These are phyloP conservation scores for Gallirallus australis DNA, from an alignment of 2,797 vertebrate genomes.

Conservation along the genomic window DNA sequence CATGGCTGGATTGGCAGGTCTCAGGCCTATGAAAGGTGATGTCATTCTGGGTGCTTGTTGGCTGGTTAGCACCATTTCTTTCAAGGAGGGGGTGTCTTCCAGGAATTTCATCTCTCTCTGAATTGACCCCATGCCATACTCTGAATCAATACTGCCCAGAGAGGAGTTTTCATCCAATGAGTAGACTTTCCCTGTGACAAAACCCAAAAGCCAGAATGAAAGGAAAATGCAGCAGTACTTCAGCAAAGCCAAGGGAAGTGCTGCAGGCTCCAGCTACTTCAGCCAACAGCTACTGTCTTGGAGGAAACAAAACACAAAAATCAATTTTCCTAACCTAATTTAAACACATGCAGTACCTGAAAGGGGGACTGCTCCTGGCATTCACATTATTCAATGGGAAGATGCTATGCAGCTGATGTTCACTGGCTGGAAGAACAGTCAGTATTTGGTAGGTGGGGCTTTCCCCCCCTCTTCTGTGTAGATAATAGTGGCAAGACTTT, in stretches of 20 bases:
- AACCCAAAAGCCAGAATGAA: not conserved
- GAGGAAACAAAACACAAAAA: not conserved
- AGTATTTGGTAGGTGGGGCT: not conserved
- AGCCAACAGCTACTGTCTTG: not conserved
- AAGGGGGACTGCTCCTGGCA: not conserved
- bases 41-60: constrained; percentile 79
- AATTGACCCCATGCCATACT: constrained; percentile 92
- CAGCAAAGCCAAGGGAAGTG: not conserved
- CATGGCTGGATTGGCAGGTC: constrained; percentile 92
- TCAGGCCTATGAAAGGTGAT: constrained; percentile 85
- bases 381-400: not conserved
- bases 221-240: not conserved
- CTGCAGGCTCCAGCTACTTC: not conserved
- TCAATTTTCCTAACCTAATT: not conserved
- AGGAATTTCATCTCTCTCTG: constrained; percentile 90
- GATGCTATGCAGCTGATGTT: not conserved
- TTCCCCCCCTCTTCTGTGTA: too few relatives aligned
- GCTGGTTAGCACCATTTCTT: constrained; percentile 84
- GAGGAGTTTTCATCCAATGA: constrained; percentile 89
- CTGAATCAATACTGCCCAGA: constrained; percentile 90
- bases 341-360: not conserved
- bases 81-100: constrained; percentile 86
- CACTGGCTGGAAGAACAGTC: not conserved
- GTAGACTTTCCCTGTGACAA: constrained; percentile 88
- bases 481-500: not conserved